Conservation (phyloP, 2,113 vertebrate species). For the Pituophis catenifer region DNA sequence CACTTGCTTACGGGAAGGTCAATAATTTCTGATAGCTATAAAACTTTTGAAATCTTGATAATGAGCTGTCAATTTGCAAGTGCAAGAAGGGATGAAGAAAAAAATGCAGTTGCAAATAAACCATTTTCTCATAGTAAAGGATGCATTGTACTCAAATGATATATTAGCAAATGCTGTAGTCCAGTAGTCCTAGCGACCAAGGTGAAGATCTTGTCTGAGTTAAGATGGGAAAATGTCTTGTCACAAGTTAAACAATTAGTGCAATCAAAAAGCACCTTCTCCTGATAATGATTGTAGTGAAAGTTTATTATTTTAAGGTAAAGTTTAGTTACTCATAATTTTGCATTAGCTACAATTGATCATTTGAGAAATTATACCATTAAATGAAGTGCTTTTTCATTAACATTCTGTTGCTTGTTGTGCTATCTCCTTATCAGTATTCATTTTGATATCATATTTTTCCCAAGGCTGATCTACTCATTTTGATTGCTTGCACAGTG, state of each 20-base stretch:
- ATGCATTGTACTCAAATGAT: slow-evolving; percentile 17
- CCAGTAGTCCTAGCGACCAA: slow-evolving; percentile 27
- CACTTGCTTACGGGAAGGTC: slow-evolving; percentile 61
- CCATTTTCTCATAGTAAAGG: slow-evolving; percentile 39
- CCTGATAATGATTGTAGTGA: not conserved
- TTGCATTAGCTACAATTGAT: not conserved
- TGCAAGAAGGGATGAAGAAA: slow-evolving; percentile 19
- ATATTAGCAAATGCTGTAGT: slow-evolving; percentile 41
- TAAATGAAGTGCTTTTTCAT: slow-evolving; percentile 1
- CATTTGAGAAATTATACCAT: slow-evolving; percentile 3
- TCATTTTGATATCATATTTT: not conserved
- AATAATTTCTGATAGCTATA: slow-evolving; percentile 49
- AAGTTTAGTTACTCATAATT: not conserved
- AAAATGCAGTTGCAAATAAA: slow-evolving; percentile 46
- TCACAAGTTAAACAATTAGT: slow-evolving; percentile 51
- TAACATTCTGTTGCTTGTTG: slow-evolving; percentile 15
- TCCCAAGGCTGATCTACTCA: slow-evolving; percentile 13
- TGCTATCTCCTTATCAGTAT: not conserved
- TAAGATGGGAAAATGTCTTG: slow-evolving; percentile 17
- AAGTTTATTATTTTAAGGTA: slow-evolving; percentile 27
- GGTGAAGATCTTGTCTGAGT: slow-evolving; percentile 20
- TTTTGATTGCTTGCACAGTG: slow-evolving; percentile 13
- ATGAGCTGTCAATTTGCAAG: slow-evolving; percentile 39
- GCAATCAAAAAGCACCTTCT: slow-evolving; percentile 41
- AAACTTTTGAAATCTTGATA: slow-evolving; percentile 45